Evolutionary conservation across 35 echinoderm and acorn worm species (phyloP), one percentile per base, ranked within the genome.

Genomic region (Holothuria glaberrima): DNA sequence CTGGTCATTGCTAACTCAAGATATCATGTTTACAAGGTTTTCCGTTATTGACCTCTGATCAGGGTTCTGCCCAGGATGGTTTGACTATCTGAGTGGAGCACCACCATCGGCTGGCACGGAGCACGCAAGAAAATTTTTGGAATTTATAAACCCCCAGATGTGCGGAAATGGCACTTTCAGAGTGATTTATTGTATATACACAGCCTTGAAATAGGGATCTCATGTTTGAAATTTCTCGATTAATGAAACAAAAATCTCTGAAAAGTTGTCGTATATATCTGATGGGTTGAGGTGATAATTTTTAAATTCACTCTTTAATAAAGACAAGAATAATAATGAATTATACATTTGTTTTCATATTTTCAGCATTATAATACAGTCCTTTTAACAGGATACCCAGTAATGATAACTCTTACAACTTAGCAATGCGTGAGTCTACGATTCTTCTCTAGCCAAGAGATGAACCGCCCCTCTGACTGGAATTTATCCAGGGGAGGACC

Each of bases 371-470:
- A 78, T 78, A 78, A 48, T 48, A 46, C 33, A 78, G 9, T 78
- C 45, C 19, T 36, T 78, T 78, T 9, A n/a, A 48, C 32, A 1
- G 74, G 35, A 78, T 46, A 78, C 22, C 12, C 31, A 78, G 74
- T 32, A 0, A 48, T 78, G 74, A 78, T 48, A 48, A 14, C 74
- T 78, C 30, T 78, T 6, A 78, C 30, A 6, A 78, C 80, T 84
- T 84, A 84, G 80, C 58, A 57, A 6, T 59, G 58, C 31, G 33
- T 62, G 46, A 90, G 59, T 62, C 88, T 75, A 45, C 88, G 73
- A 91, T 91, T 79, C 48, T 91, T 91, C 78, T 7, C 38, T 66
- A 17, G 72, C 88, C 88, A 70, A 90, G 56, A 75, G 50, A 63
- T 78, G 56, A n/a, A 90, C 88, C 18, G 72, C 72, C 9, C 72